Base-by-base conservation (phyloP, 2,888 invertebrate genomes). In the Busseola fusca region DNA sequence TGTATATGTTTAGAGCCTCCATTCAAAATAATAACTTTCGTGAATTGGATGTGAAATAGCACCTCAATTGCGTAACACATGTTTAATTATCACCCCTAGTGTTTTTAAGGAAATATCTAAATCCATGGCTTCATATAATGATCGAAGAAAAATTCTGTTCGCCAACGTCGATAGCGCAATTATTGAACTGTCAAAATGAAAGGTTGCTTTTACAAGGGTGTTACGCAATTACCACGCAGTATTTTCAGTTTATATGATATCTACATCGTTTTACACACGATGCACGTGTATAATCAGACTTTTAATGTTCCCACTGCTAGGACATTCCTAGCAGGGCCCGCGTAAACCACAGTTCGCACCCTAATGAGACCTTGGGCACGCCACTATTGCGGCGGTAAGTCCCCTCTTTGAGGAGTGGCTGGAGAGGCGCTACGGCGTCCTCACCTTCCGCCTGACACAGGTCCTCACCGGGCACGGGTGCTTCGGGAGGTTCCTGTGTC, bases 241-340 rank as follows among this genome's bases (percentile, higher is more conserved):
- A 21, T 30, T 30, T 10, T 30, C 21, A 52, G 62, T 45, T 63
- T 64, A 77, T 30, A 34, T n/a, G 16, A 30, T 18, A 27, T 50
- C 14, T 50, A 37, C 10, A 30, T 54, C 42, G 16, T 30, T 71
- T 70, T 34, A 34, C 48, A 52, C 50, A 42, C 40, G 12, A 12
- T 12, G 10, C 40, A 40, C 40, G 12, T 40, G 40, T 40, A 14
- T 12, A 40, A 40, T 12, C 1, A 40, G 2, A 10, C 12, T 40
- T 40, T 40, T 40, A 40, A 40, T 40, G 40, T 12, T 40, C 40
- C 40, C 40, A 40, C 40, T 40, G 40, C 40, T 12, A 1, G 40
- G 40, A 40, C 10, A 37, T n/a, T n/a, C n/a, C n/a, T n/a, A n/a
- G n/a, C n/a, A n/a, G n/a, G n/a, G n/a, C n/a, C n/a, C n/a, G n/a